Percentiles rank a stretch among this genome's conserved stretches.
phyloP scores from a whole-genome alignment of 2,888 invertebrate genomes.

The Eilema sororculum region DNA sequence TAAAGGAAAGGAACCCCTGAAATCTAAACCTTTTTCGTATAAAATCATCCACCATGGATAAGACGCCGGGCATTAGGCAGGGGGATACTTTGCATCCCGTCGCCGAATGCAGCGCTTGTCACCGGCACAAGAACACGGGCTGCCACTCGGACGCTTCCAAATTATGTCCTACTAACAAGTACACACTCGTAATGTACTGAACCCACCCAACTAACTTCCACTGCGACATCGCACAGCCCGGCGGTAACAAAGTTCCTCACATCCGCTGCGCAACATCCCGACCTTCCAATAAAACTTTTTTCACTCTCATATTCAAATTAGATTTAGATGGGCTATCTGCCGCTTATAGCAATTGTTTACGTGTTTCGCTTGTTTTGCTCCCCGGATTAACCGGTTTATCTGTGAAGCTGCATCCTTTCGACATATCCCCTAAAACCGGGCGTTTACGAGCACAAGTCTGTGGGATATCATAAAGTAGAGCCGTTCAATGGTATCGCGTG shows the following conservation, averaged over 20 bases:
- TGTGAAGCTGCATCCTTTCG: background rate
- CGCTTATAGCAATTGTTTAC: slow-evolving; percentile 9
- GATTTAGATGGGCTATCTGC: slow-evolving; percentile 22
- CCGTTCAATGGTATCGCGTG: background rate
- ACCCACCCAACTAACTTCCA: background rate
- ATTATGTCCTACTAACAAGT: background rate
- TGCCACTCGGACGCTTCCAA: background rate
- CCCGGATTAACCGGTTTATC: background rate
- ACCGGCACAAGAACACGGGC: no score
- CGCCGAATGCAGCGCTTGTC: no score
- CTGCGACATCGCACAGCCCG: background rate
- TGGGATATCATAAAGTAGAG: slow-evolving; percentile 16
- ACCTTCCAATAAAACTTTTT: background rate
- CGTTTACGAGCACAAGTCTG: slow-evolving; percentile 24
- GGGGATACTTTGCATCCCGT: no score
- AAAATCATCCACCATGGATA: no score
- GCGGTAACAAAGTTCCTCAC: no score
- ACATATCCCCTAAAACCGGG: slow-evolving; percentile 11
- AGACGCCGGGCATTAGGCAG: no score
- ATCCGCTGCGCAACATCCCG: background rate
- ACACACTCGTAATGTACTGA: background rate
- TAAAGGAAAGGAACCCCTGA: no score
- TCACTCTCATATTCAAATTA: slow-evolving; percentile 31
- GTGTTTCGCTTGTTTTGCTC: slow-evolving; percentile 9
- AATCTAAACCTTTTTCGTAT: no score